A percentile compares a stretch with the other conserved stretches of the same genome.
These are phyloP conservation scores for Muschampia plurimacula DNA, from an alignment of 2,888 invertebrate genomes.

Conservation along the genomic window DNA sequence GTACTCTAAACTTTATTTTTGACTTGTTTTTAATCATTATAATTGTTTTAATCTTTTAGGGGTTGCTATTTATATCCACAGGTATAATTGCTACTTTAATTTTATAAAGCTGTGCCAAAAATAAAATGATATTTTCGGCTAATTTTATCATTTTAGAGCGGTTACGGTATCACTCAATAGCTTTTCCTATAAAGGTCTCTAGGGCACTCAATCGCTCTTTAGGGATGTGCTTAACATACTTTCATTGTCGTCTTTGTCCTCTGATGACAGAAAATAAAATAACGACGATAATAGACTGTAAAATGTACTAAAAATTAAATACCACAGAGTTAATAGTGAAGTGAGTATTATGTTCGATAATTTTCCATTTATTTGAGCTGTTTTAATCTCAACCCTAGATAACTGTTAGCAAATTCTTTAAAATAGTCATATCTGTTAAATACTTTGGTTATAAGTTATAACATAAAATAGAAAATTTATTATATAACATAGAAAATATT, in stretches of 20 bases:
- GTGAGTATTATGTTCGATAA: no score
- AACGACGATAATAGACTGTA: constrained; percentile 3
- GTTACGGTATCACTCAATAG: not conserved
- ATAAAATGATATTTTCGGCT: not conserved
- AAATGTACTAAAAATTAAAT: not conserved
- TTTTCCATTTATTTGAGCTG: no score
- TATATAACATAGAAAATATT: not conserved
- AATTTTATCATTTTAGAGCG: constrained; percentile 6
- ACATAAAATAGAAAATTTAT: not conserved
- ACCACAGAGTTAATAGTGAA: no score
- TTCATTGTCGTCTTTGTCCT: constrained; percentile 11
- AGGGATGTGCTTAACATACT: constrained; percentile 26
- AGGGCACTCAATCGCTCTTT: constrained; percentile 18
- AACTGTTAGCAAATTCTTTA: no score
- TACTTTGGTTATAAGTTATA: not conserved
- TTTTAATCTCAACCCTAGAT: no score
- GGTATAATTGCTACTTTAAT: no score
- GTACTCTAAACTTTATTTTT: no score
- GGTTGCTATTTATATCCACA: no score
- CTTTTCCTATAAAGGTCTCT: not conserved
- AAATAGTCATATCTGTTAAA: no score
- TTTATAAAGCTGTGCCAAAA: no score
- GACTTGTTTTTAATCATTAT: no score
- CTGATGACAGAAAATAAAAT: constrained; percentile 17
- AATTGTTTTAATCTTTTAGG: no score